phyloP scores from a whole-genome alignment of 2,797 vertebrate species.

The Capromys pilorides region DNA sequence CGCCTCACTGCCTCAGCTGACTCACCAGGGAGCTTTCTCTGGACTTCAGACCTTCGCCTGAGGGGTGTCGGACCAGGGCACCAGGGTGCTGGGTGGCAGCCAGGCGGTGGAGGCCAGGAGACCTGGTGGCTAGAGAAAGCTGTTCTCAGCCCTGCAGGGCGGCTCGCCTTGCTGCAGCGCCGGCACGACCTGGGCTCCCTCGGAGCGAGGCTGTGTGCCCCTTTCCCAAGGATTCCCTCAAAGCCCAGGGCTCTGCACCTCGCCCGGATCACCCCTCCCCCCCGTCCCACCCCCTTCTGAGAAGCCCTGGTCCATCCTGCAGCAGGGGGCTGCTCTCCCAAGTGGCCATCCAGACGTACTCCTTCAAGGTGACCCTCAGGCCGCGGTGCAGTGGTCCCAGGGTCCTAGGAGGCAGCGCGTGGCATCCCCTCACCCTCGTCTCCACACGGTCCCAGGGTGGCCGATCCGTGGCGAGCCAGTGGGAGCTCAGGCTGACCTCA shows the following conservation, averaged over 20 bases:
- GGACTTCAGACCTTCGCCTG: not conserved
- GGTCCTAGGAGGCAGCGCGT: not conserved
- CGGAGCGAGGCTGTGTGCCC: rapidly evolving
- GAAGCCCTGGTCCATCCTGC: rapidly evolving
- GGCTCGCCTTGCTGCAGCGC: rapidly evolving
- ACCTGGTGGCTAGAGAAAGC: rapidly evolving
- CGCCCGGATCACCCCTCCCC: rapidly evolving
- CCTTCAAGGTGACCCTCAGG: rapidly evolving
- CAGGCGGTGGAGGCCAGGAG: not conserved
- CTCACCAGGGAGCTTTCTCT: not conserved
- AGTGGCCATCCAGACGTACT: rapidly evolving
- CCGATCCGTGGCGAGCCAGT: no score
- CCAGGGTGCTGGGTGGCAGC: not conserved
- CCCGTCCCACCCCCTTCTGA: rapidly evolving
- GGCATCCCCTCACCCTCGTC: not conserved
- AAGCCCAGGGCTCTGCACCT: rapidly evolving
- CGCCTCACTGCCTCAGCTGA: rapidly evolving
- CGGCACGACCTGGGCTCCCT: rapidly evolving
- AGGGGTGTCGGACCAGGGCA: rapidly evolving
- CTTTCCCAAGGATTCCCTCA: not conserved
- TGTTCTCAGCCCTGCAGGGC: rapidly evolving
- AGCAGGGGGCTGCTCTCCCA: rapidly evolving
- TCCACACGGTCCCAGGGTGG: not conserved
- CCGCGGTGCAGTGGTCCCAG: not conserved
- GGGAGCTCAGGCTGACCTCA: not conserved